These are phyloP conservation scores for Unio pictorum DNA, from an alignment of 2,888 invertebrate species.

Conservation along the genomic window DNA sequence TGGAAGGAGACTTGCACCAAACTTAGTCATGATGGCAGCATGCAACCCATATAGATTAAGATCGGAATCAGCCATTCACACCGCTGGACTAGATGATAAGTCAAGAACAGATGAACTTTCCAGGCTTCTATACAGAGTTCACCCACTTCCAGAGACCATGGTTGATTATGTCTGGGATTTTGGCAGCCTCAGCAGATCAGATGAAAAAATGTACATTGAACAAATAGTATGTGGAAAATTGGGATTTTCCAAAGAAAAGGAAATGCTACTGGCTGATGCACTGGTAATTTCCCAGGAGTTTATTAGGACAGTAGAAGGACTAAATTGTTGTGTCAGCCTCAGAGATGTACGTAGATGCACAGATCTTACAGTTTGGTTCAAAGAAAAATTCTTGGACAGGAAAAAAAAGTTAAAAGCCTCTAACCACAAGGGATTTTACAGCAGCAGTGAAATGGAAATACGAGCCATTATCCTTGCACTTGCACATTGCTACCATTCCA, in stretches of 20 bases:
- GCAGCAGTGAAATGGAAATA: not conserved
- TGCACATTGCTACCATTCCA: conserved; percentile 12
- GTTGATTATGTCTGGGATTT: conserved; percentile 56
- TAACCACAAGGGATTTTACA: no score
- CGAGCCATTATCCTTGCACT: conserved; percentile 11
- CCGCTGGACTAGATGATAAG: conserved; percentile 44
- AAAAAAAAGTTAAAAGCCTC: not conserved
- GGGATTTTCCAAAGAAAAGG: not conserved
- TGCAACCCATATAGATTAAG: conserved; percentile 53
- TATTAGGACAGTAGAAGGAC: conserved; percentile 13
- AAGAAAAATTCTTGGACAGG: conserved; percentile 10
- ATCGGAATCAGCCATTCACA: conserved; percentile 25
- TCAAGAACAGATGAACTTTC: conserved; percentile 44
- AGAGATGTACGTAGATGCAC: conserved; percentile 29
- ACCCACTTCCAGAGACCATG: conserved; percentile 51
- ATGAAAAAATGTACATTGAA: conserved; percentile 43
- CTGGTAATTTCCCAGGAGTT: conserved; percentile 23
- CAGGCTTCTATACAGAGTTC: conserved; percentile 46
- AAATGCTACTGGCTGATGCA: conserved; percentile 7
- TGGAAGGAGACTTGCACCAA: conserved; percentile 38
- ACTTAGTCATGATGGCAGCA: conserved; percentile 43
- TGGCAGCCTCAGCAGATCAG: conserved; percentile 39
- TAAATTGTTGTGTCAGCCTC: conserved; percentile 26
- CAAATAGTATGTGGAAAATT: conserved; percentile 20
- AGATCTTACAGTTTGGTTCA: conserved; percentile 23